Base-by-base conservation (phyloP, 2,888 invertebrate genomes). In the Drosophila prolongata region DNA sequence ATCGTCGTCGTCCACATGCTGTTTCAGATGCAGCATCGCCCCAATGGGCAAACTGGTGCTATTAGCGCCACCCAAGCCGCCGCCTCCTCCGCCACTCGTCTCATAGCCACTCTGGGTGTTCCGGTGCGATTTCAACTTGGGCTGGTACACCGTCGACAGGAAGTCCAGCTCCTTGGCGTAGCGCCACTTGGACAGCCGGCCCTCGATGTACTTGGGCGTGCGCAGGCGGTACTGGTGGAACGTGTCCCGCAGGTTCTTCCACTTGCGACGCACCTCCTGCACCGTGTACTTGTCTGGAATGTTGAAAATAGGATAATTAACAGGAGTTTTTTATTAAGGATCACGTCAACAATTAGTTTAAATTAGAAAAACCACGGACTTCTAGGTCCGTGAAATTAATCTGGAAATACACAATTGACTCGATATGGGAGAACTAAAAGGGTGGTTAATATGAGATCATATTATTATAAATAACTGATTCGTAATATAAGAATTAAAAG, bases 161-260 rank as follows among this genome's bases (percentile, higher is more conserved):
- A 91, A 91, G 19, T 89, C 87, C 60, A 91, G 71, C 53, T 90
- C 90, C 55, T 90, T 87, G 40, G 90, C 89, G 52, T 91, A 91
- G 1, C 91, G 90, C 91, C 91, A 91, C 65, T 91, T 91, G n/a
- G 91, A 90, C 4, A 90, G 71, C 4, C 91, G 78, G 34, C 90
- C 73, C 78, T 87, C 77, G 69, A 84, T 89, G 52, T 79, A 89
- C 44, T 90, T 90, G 14, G 90, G 90, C 40, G 91, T 90, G 4
- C 91, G 87, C 10, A 91, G 79, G 4, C 90, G 87, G 67, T 90
- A 90, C 60, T 91, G 92, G 69, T 91, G 91, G 69, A 91, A 91
- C 4, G 91, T 91, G 54, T 91, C 91, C 8, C 92, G 84, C 0
- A 91, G 80, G 66, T 92, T 91, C 67, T 91, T 92, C 91, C 91